Percentiles rank a stretch among this genome's conserved stretches.
phyloP scores from a whole-genome alignment of 2,113 vertebrate genomes.

The Cebus imitator region DNA sequence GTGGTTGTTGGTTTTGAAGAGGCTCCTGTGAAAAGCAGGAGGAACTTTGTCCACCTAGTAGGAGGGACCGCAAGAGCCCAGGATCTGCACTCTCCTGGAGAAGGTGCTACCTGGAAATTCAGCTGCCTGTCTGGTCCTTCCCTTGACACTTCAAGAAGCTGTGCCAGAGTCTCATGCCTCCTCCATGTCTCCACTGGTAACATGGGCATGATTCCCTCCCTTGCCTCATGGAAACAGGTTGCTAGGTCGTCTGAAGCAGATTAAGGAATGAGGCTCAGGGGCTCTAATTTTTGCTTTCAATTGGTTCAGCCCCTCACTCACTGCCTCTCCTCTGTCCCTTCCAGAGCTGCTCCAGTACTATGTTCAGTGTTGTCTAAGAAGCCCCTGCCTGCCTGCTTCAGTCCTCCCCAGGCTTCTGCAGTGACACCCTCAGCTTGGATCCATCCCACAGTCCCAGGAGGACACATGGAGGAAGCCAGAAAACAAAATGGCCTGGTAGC shows the following conservation, averaged over 20 bases:
- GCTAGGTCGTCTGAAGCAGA: background rate
- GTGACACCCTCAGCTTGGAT: too few relatives aligned
- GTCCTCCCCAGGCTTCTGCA: background rate
- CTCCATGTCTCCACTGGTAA: background rate
- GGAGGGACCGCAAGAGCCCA: background rate
- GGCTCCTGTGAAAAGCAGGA: background rate
- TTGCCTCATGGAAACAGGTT: background rate
- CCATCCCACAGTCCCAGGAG: too few relatives aligned
- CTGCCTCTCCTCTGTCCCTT: background rate
- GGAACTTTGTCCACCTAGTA: background rate
- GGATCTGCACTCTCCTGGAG: background rate
- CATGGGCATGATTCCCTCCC: too few relatives aligned
- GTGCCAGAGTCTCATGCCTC: background rate
- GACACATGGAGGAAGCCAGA: too few relatives aligned
- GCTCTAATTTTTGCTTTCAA: background rate
- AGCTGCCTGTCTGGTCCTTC: too few relatives aligned
- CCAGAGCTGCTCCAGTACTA: background rate
- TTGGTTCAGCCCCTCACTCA: background rate
- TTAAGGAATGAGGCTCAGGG: background rate
- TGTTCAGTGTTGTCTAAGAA: background rate
- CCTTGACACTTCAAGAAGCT: background rate
- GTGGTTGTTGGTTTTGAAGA: background rate
- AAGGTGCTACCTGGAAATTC: too few relatives aligned
- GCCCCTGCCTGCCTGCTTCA: background rate
- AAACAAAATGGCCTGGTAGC: too few relatives aligned